Evolutionary conservation across 1,140 invertebrate species (phyloP).

Genomic region (Lordiphosa mommai): DNA sequence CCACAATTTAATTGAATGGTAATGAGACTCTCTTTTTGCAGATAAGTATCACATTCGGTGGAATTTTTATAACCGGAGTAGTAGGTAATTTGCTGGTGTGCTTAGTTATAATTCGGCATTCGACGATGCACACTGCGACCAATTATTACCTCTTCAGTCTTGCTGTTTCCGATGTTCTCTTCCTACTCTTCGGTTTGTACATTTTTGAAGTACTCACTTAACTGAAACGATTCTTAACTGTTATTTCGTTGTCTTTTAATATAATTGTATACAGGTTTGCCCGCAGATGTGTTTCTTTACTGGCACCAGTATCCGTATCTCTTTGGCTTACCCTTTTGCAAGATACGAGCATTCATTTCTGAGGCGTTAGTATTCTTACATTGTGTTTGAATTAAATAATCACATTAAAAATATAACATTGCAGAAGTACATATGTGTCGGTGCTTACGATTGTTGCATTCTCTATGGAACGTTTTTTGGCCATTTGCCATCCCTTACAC

Average conservation of each 20-base stretch:
- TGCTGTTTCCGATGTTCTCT: conserved; percentile 87
- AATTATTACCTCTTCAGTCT: conserved; percentile 97
- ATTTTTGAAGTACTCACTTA: too few species aligned
- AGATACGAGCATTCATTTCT: conserved; percentile 90
- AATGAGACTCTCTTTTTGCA: conserved; percentile 75
- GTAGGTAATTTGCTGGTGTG: conserved; percentile 94
- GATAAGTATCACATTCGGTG: conserved; percentile 87
- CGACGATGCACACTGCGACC: conserved; percentile 90
- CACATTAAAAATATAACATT: too few species aligned
- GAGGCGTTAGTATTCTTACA: conserved; percentile 86
- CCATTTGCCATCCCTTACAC: conserved; percentile 94
- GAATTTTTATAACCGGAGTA: conserved; percentile 92
- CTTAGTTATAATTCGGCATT: conserved; percentile 91
- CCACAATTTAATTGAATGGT: too few species aligned
- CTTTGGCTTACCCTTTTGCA: conserved; percentile 90
- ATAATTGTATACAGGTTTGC: conserved; percentile 84
- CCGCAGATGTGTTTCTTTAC: conserved; percentile 91
- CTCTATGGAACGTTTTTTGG: conserved; percentile 92
- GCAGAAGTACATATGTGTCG: conserved; percentile 91
- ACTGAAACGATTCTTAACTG: too few species aligned
- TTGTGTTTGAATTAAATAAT: neutral
- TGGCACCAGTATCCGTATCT: conserved; percentile 97
- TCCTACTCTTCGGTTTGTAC: conserved; percentile 87
- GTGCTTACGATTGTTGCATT: conserved; percentile 95
- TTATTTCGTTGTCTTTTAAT: too few species aligned